Evolutionary conservation across 2,797 vertebrate species (phyloP).

Genomic region (Trematomus bernacchii): DNA sequence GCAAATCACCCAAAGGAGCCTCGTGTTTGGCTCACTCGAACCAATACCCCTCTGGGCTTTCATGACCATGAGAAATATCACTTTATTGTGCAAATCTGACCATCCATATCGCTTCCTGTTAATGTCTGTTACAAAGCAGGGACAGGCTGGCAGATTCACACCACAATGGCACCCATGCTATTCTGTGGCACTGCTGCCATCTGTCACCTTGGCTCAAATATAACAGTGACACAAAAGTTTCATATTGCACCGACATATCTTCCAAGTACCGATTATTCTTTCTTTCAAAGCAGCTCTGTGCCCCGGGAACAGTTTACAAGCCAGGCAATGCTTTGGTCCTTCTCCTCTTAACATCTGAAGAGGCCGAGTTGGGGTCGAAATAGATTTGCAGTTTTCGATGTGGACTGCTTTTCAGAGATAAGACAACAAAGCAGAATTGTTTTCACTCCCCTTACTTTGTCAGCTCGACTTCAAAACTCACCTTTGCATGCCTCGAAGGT

Average conservation of each 20-base stretch:
- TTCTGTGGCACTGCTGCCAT: conserved; percentile 62
- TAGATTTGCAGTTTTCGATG: conserved; percentile 40
- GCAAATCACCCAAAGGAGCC: conserved; percentile 1
- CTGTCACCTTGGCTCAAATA: conserved; percentile 70
- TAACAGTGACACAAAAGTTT: conserved; percentile 54
- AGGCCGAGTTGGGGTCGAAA: conserved; percentile 18
- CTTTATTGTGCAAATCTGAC: conserved; percentile 43
- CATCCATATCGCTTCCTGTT: conserved; percentile 35
- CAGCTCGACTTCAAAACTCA: conserved; percentile 51
- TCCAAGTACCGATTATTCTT: background rate
- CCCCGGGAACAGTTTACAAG: conserved; percentile 19
- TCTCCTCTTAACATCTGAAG: conserved; percentile 29
- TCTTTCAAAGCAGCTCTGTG: conserved; percentile 19
- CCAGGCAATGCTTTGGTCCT: conserved; percentile 34
- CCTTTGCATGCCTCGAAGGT: conserved; percentile 58
- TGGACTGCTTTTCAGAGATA: conserved; percentile 52
- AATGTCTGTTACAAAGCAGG: conserved; percentile 54
- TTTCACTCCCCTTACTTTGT: conserved; percentile 53
- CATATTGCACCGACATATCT: conserved; percentile 29
- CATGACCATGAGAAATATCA: conserved; percentile 27
- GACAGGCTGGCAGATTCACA: conserved; percentile 57
- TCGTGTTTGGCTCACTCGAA: conserved; percentile 29
- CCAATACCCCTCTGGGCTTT: conserved; percentile 21
- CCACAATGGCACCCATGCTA: conserved; percentile 49
- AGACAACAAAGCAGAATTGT: conserved; percentile 43